Evolutionary conservation across 2,888 invertebrate genomes (phyloP), one percentile per base, ranked within the genome.

Genomic region (Eremobia ochroleuca): DNA sequence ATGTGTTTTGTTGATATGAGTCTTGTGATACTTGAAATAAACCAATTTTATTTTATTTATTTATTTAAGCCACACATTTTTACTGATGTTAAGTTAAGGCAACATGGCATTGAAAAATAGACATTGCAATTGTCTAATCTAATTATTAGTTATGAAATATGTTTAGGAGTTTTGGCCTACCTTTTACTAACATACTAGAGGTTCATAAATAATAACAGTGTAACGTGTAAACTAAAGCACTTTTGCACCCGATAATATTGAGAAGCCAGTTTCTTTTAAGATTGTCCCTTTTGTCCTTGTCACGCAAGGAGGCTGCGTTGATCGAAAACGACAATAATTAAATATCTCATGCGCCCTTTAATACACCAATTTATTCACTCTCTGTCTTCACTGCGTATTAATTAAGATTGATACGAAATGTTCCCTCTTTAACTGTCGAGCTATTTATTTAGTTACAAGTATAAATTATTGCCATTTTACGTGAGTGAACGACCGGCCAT

Each of bases 281-380:
- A 93, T 92, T 91, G 91, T 92, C 88, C 89, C 91, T 92, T 93
- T 92, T 91, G 93, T 92, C 90, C 92, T 87, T 93, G 95, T 95
- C 96, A 96, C 95, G 95, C 96, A 92, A 95, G 92, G 92, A 90
- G 89, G 91, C 91, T 87, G 90, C 91, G 90, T 92, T 91, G 96
- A 96, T 96, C 94, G 92, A 87, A 95, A 96, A 96, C 95, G 91
- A 86, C 92, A 91, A 93, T 96, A 96, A 96, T 96, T 96, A 96
- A 96, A 96, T 95, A 95, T 95, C 94, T 94, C 92, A 93, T 94
- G 94, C 93, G 92, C 93, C 91, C 92, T 94, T 95, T 95, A 95
- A 95, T 95, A 94, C 93, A 93, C 92, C 93, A 94, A 95, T 96
- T 95, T 96, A 96, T 96, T 95, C 93, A 91, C 92, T 93, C 91